These are phyloP conservation scores for Junonia oenone DNA, from an alignment of 2,888 invertebrate genomes.

Conservation along the genomic window DNA sequence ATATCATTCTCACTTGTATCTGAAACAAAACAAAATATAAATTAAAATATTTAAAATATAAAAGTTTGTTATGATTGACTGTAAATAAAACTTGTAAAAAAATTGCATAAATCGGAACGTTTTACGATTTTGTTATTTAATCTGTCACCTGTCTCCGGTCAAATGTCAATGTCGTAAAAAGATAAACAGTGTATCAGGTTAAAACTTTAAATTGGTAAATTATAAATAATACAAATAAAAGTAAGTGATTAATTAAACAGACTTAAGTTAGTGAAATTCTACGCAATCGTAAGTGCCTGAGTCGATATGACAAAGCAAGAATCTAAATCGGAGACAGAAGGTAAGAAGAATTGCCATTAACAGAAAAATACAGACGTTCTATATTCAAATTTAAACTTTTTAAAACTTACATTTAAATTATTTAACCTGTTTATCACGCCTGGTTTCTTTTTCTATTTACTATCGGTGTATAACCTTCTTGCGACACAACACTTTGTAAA, in stretches of 20 bases:
- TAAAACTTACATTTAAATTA: not conserved
- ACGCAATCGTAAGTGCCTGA: not conserved
- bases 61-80: too few species aligned
- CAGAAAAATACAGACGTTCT: not conserved
- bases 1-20: slow-evolving; percentile 52
- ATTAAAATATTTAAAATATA: too few species aligned
- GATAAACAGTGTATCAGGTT: not conserved
- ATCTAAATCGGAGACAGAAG: slow-evolving; percentile 1
- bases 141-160: not conserved
- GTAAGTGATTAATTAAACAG: not conserved
- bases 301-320: slow-evolving; percentile 9
- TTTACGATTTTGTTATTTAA: not conserved
- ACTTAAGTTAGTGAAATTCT: not conserved
- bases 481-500: not conserved
- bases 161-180: not conserved
- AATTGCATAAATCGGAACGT: not conserved
- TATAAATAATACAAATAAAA: not conserved
- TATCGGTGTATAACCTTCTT: not conserved
- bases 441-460: too few species aligned
- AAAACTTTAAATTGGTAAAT: not conserved
- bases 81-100: too few species aligned
- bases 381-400: not conserved
- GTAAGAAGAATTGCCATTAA: slow-evolving; percentile 3
- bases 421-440: not conserved
- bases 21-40: slow-evolving; percentile 41